Base-by-base conservation (phyloP, 2,113 vertebrate genomes). In the Coracopsis vasa region DNA sequence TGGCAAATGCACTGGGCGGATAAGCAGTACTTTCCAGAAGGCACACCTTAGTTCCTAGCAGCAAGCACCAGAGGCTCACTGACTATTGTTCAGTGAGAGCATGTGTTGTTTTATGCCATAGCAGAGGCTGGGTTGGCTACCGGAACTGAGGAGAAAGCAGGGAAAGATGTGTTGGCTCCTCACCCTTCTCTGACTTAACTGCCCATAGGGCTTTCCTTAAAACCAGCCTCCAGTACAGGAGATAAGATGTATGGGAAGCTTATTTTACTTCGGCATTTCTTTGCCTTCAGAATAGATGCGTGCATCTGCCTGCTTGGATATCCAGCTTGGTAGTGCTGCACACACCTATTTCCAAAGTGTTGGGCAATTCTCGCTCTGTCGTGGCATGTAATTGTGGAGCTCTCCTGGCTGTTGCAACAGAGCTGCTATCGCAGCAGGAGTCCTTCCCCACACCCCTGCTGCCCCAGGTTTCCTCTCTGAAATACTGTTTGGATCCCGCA, bases 191-290 rank as follows among this genome's bases (percentile, higher is more conserved):
- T 94, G 93, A 95, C 89, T 96, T 97, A 94, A 94, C 39, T 92
- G 44, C 77, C 89, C 84, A 91, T 61, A 87, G 95, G 80, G 82
- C 81, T 97, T 95, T 94, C 94, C 94, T 91, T 94, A 90, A 95
- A 94, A 79, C 83, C 80, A 82, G 70, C 51, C 73, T 84, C 65
- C 45, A 53, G 70, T 86, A 20, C 13, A 35, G 73, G 53, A 94
- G 96, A 96, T 85, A 81, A 90, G 84, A 6, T 25, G 12, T 8
- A 90, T 35, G 39, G 87, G 80, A 89, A 93, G 58, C 83, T 90
- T 74, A 12, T 58, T 91, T 80, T 92, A 92, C 84, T 25, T 66
- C 90, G 77, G 92, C 50, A 13, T 90, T 78, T 84, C 74, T 86
- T 80, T 23, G 7, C 0, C 0, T 93, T 91, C 56, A 3, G 74